A percentile compares a stretch with the other conserved stretches of the same genome.
Evolutionary conservation across 2,113 vertebrate species (phyloP).

Genomic region (Enhydra lutris): DNA sequence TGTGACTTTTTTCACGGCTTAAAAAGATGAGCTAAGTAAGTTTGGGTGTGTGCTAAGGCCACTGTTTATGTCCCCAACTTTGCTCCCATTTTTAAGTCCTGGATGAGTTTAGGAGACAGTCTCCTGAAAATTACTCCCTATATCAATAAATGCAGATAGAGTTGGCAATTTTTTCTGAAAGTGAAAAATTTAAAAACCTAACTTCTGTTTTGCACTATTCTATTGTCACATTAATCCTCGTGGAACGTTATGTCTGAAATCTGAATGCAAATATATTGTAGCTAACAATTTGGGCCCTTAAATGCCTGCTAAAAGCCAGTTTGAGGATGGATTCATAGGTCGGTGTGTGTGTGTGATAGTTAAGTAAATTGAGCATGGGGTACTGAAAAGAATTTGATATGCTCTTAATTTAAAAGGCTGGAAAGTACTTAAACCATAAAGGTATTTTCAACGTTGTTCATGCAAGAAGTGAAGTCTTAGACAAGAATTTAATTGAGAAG

Average conservation of each 20-base stretch:
- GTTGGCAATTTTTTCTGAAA: not conserved
- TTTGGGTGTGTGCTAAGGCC: not conserved
- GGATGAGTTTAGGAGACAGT: not conserved
- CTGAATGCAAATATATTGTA: not conserved
- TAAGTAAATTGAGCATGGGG: not conserved
- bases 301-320: not conserved
- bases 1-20: not conserved
- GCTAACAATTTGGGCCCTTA: not conserved
- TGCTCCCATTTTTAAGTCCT: not conserved
- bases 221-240: not conserved
- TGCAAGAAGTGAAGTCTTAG: not conserved
- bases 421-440: not conserved
- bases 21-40: not conserved
- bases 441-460: not conserved
- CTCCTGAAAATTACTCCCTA: not conserved
- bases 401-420: not conserved
- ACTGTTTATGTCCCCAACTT: not conserved
- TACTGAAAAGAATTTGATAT: not conserved
- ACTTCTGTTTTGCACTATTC: not conserved
- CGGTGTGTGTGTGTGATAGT: not conserved
- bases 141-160: not conserved
- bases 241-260: slow-evolving; percentile 1
- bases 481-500: not conserved
- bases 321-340: not conserved
- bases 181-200: not conserved